A percentile compares a stretch with the other conserved stretches of the same genome.
phyloP scores from a whole-genome alignment of 2,888 invertebrate species.

The Aethes cnicana region DNA sequence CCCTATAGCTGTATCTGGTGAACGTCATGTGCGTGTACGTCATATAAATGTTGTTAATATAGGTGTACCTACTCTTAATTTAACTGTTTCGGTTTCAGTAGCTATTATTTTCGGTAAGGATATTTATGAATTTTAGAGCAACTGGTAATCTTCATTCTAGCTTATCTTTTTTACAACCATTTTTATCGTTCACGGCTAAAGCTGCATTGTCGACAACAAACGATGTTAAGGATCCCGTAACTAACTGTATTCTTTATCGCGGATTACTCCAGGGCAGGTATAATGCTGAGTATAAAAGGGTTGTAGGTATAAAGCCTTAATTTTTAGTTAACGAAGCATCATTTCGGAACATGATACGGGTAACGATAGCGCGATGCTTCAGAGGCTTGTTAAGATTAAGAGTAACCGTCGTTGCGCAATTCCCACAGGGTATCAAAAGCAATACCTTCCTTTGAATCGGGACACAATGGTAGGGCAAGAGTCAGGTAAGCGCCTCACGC shows the following conservation, averaged over 20 bases:
- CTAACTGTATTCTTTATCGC: slow-evolving; percentile 50
- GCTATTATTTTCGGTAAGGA: slow-evolving; percentile 3
- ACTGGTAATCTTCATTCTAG: slow-evolving; percentile 22
- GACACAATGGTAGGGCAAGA: slow-evolving; percentile 78
- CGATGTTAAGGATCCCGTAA: slow-evolving; percentile 45
- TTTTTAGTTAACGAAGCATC: slow-evolving; percentile 52
- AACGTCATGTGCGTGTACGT: not conserved
- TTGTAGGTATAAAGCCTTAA: slow-evolving; percentile 52
- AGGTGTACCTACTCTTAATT: not conserved
- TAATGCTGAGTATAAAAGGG: slow-evolving; percentile 55
- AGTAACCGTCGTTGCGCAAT: slow-evolving; percentile 68
- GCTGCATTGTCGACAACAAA: slow-evolving; percentile 40
- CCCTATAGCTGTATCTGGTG: not conserved
- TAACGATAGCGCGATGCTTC: slow-evolving; percentile 55
- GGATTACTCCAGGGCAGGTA: slow-evolving; percentile 51
- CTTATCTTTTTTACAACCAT: slow-evolving; percentile 39
- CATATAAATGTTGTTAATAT: slow-evolving; percentile 14
- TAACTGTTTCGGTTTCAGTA: not conserved
- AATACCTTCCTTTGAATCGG: slow-evolving; percentile 72
- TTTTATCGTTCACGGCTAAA: slow-evolving; percentile 39
- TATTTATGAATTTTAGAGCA: slow-evolving; percentile 13
- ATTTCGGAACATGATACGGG: slow-evolving; percentile 54
- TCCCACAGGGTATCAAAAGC: slow-evolving; percentile 76
- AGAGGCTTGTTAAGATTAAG: slow-evolving; percentile 54
- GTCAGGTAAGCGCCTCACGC: slow-evolving; percentile 79